Conservation (phyloP, 2,888 invertebrate species). For the Oeneis ivallda region DNA sequence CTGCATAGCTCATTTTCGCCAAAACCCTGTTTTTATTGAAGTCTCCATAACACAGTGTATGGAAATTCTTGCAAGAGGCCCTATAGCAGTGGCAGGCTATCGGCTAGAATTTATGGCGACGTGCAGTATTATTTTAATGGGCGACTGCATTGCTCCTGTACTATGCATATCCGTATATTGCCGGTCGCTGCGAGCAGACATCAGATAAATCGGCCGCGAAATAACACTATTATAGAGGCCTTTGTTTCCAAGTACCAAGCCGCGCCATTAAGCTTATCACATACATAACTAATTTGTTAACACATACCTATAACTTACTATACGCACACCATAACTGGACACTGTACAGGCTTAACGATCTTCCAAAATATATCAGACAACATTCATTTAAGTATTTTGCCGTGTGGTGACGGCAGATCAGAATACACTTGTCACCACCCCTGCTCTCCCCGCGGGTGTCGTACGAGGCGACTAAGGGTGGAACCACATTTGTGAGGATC, state of each 20-base stretch:
- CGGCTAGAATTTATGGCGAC: not conserved
- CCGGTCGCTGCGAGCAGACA: constrained; percentile 49
- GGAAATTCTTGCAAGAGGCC: no score
- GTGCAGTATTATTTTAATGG: not conserved
- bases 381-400: no score
- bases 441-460: no score
- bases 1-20: no score
- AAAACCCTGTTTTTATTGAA: no score
- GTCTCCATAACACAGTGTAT: no score
- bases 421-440: no score
- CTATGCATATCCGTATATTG: not conserved
- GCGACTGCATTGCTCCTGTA: not conserved
- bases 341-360: not conserved
- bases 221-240: constrained; percentile 66
- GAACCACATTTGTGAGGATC: no score
- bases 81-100: not conserved
- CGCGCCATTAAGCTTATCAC: constrained; percentile 38
- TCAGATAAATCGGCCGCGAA: constrained; percentile 65
- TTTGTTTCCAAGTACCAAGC: constrained; percentile 56
- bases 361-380: not conserved
- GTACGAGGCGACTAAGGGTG: no score
- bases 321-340: not conserved
- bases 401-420: no score
- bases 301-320: not conserved
- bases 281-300: constrained; percentile 35